Evolutionary conservation across 2,113 vertebrate species (phyloP).

Genomic region (Macaca mulatta): DNA sequence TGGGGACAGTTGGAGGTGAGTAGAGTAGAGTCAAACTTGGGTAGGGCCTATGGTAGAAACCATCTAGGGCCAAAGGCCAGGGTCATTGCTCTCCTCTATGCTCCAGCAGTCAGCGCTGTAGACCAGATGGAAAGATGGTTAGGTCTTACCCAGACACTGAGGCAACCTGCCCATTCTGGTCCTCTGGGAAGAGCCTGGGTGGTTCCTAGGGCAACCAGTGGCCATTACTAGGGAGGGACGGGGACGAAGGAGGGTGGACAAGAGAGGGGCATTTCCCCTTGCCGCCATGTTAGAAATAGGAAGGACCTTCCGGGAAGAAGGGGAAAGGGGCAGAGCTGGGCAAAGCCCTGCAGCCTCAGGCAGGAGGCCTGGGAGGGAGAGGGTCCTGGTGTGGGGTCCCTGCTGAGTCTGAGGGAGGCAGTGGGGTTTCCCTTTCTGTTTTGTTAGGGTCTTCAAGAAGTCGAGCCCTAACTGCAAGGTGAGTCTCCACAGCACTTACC

Average conservation of each 20-base stretch:
- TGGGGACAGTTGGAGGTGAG: neutral
- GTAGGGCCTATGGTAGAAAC: neutral
- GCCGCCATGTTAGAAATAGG: neutral
- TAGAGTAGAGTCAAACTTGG: neutral
- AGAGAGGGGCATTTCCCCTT: neutral
- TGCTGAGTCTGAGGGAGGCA: slow-evolving; percentile 62
- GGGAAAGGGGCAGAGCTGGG: neutral
- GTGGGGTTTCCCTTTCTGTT: slow-evolving; percentile 69
- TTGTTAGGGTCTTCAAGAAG: slow-evolving; percentile 89
- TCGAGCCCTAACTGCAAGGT: slow-evolving; percentile 91
- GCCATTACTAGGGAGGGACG: neutral
- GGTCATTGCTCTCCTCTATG: neutral
- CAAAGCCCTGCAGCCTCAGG: neutral
- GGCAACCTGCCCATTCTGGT: neutral
- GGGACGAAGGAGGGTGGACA: neutral
- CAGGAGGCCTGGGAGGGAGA: slow-evolving; percentile 3
- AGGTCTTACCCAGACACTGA: neutral
- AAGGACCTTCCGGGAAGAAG: neutral
- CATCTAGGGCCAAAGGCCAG: neutral
- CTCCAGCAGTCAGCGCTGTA: neutral
- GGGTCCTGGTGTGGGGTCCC: neutral
- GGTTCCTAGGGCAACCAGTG: neutral
- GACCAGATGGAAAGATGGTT: neutral
- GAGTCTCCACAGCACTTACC: slow-evolving; percentile 23
- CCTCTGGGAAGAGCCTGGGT: neutral